A percentile compares a stretch with the other conserved stretches of the same genome.
Evolutionary conservation across 2,888 invertebrate species (phyloP).

Genomic region (Tanytarsus gracilentus): DNA sequence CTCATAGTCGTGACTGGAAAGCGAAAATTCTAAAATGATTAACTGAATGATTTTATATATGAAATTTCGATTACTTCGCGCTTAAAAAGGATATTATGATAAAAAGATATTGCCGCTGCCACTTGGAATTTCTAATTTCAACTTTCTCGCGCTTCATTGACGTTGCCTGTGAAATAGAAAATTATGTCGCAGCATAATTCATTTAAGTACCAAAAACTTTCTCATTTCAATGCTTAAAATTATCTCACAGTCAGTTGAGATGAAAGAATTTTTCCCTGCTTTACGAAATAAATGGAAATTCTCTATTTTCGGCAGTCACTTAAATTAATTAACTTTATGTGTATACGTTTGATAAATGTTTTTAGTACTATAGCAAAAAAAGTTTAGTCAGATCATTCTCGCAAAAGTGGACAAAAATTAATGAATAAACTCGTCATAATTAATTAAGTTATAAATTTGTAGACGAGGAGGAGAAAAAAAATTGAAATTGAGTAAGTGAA

Average conservation of each 20-base stretch:
- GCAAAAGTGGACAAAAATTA: slow-evolving; percentile 9
- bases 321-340: slow-evolving; percentile 20
- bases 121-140: no score
- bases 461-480: no score
- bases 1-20: slow-evolving; percentile 1
- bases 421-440: slow-evolving; percentile 21
- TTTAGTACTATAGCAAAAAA: background rate
- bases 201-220: background rate
- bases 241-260: slow-evolving; percentile 10
- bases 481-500: no score
- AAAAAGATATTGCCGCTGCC: no score
- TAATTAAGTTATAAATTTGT: slow-evolving; percentile 15
- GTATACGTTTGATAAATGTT: slow-evolving; percentile 18
- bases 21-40: background rate
- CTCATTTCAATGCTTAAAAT: background rate
- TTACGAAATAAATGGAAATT: background rate
- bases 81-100: no score
- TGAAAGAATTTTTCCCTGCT: background rate
- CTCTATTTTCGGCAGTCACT: slow-evolving; percentile 4
- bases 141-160: no score
- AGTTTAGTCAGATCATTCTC: background rate
- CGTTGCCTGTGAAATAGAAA: no score
- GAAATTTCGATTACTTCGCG: no score
- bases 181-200: background rate
- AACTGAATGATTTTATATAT: background rate